Evolutionary conservation across 2,113 vertebrate species (phyloP), one percentile per base, ranked within the genome.

Genomic region (Cinclus mexicanus): DNA sequence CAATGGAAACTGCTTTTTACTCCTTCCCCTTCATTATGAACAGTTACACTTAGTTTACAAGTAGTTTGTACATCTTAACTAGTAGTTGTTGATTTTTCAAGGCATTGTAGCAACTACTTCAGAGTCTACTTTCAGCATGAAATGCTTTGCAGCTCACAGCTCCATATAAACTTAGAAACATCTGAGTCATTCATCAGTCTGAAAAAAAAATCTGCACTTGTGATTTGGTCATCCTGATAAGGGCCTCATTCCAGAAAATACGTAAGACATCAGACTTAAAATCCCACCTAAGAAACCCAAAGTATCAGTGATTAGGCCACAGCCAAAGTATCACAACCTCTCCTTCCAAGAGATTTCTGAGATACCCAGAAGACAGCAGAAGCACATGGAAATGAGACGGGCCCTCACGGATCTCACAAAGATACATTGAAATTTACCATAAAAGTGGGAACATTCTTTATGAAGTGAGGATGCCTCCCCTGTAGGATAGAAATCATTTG

Each of bases 1-100:
- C 15, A 90, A 78, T 47, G 33, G 56, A 87, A 96, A 88, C 31
- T 28, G 31, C 22, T 83, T 72, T 80, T 88, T 47, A 52, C 50
- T 42, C 23, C 37, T 56, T 47, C 22, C 23, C 7, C 25, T 86
- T 80, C 52, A 70, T 26, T 16, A 53, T 3, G 11, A 82, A 68
- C 33, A 75, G 28, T 70, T 87, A 75, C 33, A 70, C 4, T 28
- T 31, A 20, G 28, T 44, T 72, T 53, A 75, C 14, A 37, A 16
- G 28, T 0, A 57, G 42, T 64, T 29, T 53, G 25, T 29, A 79
- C 19, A 69, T 19, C 16, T n/a, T 41, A 69, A 31, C 26, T 31
- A 57, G 29, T 42, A 79, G 25, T 41, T 67, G 3, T 25, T 71
- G 44, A 64, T 79, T 91, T 78, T 83, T 87, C 53, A 70, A 57